phyloP scores from a whole-genome alignment of 2,888 invertebrate species.

The Phytoseiulus persimilis region DNA sequence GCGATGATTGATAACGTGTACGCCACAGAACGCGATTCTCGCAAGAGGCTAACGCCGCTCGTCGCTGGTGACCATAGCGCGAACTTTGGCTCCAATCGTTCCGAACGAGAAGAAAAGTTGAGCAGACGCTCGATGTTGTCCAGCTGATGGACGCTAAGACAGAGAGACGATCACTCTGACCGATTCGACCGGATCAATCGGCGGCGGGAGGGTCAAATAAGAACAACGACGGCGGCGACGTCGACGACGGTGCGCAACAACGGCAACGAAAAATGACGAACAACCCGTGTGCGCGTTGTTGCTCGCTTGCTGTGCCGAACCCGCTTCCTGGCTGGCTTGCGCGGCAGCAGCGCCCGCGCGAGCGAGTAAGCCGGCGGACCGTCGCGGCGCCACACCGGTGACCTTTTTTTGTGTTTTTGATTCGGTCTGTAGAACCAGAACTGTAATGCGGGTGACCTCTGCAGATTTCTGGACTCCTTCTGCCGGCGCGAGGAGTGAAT shows the following conservation, averaged over 20 bases:
- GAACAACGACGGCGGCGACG: background rate
- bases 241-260: background rate
- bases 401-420: conserved; percentile 5
- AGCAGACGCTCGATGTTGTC: background rate
- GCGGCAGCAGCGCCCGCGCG: background rate
- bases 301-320: background rate
- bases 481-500: background rate
- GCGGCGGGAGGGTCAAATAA: background rate
- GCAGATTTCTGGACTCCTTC: background rate
- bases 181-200: background rate
- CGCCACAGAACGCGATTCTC: no score
- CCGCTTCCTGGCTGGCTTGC: background rate
- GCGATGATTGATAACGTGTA: no score
- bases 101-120: background rate
- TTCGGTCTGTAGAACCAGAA: conserved; percentile 5
- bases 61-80: background rate
- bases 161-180: no score
- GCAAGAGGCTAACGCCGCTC: no score
- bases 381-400: background rate
- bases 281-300: background rate
- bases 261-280: background rate
- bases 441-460: background rate
- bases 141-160: background rate
- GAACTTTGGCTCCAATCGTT: background rate
- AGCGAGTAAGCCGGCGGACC: background rate